A percentile compares a stretch with the other conserved stretches of the same genome.
These are phyloP conservation scores for Madoqua kirkii DNA, from an alignment of 2,113 vertebrate genomes.

Conservation along the genomic window DNA sequence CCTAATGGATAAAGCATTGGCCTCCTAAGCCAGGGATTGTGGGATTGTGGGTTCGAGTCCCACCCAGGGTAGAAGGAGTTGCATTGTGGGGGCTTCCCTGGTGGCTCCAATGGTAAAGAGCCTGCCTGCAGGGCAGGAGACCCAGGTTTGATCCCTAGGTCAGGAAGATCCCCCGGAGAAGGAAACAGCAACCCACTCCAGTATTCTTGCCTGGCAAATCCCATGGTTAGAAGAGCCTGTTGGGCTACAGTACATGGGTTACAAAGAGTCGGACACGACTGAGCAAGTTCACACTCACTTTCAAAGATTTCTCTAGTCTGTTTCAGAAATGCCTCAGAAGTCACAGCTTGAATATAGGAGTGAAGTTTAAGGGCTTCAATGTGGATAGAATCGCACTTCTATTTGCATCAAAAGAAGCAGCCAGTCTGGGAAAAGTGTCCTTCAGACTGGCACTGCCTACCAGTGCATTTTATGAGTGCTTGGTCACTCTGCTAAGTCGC, in stretches of 20 bases:
- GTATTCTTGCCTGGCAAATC: not conserved
- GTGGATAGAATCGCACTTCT: too few species aligned
- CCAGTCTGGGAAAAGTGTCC: not conserved
- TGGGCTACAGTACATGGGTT: not conserved
- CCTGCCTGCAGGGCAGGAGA: not conserved
- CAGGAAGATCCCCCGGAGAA: not conserved
- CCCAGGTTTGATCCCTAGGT: not conserved
- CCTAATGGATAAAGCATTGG: conserved; percentile 80
- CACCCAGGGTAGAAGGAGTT: not conserved
- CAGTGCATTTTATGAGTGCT: not conserved
- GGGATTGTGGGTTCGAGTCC: conserved; percentile 74
- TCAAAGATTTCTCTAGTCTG: not conserved
- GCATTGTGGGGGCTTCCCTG: not conserved
- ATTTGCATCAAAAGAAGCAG: not conserved
- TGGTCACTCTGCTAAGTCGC: not conserved
- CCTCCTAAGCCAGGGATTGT: conserved; percentile 79
- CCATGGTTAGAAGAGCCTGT: not conserved
- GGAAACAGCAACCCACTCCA: not conserved
- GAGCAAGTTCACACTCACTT: not conserved
- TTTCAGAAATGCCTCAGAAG: not conserved
- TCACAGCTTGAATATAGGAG: not conserved
- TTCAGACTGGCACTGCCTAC: not conserved
- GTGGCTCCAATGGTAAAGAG: not conserved
- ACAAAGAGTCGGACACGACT: accelerated
- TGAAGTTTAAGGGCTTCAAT: not conserved